Base-by-base conservation (phyloP, 2,888 invertebrate species). In the Cryptophagus acutangulus region DNA sequence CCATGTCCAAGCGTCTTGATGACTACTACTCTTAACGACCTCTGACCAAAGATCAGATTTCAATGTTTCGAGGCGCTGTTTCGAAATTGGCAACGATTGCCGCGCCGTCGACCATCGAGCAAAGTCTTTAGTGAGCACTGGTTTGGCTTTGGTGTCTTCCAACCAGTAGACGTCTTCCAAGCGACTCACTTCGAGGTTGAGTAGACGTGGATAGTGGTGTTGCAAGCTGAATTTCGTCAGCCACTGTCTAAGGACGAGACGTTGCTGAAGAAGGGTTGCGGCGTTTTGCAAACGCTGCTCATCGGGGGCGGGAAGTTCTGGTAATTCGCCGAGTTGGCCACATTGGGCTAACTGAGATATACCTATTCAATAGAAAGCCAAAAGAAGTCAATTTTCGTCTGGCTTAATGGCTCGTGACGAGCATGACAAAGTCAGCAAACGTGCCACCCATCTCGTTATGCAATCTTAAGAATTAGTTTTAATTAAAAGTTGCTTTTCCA, bases 1-100 rank as follows among this genome's bases (percentile, higher is more conserved):
- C 85, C 87, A 87, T 65, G 88, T 88, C 88, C 89, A 89, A 35
- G 88, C 88, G 73, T 88, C 88, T 64, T 87, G 87, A 60, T 89
- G 88, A 63, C 84, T 84, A 65, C 86, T 87, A 57, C 78, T 84
- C 69, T 87, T 89, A 36, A 87, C 89, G 36, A 87, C 89, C 35
- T 84, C 82, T 47, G 84, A 87, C 90, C 87, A 89, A 15, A 91
- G 76, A 60, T 87, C 85, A 1, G 82, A 80, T 66, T 90, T 91
- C 26, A 90, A 71, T 24, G 79, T 76, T 57, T 85, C 84, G 59
- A 91, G 72, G 58, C 82, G 81, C 49, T 84, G 80, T 69, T 87
- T 87, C 52, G 86, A 86, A 13, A 84, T 87, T 47, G 90, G 90
- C 55, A 90, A 72, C 41, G 83, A 81, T 69, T 87, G 87, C 2